Base-by-base conservation (phyloP, 1,140 invertebrate genomes). In the Hesperophylax magnus region DNA sequence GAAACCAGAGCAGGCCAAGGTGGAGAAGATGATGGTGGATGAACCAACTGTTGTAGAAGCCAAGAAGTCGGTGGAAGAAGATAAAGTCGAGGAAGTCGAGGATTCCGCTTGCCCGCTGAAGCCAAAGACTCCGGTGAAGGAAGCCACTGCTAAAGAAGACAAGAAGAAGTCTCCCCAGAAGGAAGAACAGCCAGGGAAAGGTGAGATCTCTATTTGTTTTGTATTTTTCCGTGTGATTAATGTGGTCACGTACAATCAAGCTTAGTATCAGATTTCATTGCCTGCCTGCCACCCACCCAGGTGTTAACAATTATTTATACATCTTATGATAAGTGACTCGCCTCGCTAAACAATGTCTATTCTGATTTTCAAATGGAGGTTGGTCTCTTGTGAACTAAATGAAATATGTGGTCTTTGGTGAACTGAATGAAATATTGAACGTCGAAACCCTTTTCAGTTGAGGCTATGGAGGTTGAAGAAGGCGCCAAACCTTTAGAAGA, bases 391-490 rank as follows among this genome's bases (percentile, higher is more conserved):
- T n/a, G n/a, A n/a, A n/a, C n/a, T n/a, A n/a, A n/a, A n/a, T 31
- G 31, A 31, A 31, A 3, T 7, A 31, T 31, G 2, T 2, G 7
- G 7, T 3, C 3, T 2, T 31, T 2, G 31, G 7, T 31, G 7
- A 39, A 39, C 5, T 8, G 8, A 39, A 39, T 39, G 39, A 47
- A 47, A 47, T 47, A 47, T 47, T 47, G 6, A 47, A 47, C 14
- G 39, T 2, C 3, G 1, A 47, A 47, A 14, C 3, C 39, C 39
- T 14, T 69, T n/a, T 34, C 34, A 69, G 65, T 22, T 81, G 39
- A 80, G 47, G 75, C 81, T 52, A 78, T 60, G 39, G 82, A 85
- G 67, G 82, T 77, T 27, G 80, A 81, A 52, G 82, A 84, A 31
- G 77, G 80, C 61, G 52, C 79, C 22, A 76, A 75, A 67, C 15